phyloP scores from a whole-genome alignment of 2,113 vertebrate genomes.

The Uria aalge region DNA sequence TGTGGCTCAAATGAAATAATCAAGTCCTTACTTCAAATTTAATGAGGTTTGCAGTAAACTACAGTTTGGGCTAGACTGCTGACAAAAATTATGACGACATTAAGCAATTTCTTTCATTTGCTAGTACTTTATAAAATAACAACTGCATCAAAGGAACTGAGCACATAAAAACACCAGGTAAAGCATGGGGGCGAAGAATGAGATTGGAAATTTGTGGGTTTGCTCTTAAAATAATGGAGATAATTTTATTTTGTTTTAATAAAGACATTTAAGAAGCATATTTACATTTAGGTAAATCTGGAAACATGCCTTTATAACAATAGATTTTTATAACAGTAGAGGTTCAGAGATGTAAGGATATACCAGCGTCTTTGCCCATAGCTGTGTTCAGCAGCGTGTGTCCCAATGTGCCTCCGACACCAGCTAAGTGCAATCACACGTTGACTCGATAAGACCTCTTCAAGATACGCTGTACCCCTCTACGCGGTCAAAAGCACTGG shows the following conservation, averaged over 20 bases:
- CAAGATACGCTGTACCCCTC: constrained; percentile 28
- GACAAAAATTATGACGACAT: not conserved
- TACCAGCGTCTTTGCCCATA: constrained; percentile 24
- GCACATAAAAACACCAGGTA: fast-evolving
- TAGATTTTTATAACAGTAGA: constrained; percentile 36
- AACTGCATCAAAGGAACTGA: not conserved
- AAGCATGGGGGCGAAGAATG: not conserved
- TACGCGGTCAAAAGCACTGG: not conserved
- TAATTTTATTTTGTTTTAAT: not conserved
- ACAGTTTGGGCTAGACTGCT: not conserved
- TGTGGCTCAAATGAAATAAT: not conserved
- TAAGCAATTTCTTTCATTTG: not conserved
- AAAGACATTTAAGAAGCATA: not conserved
- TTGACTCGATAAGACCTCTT: constrained; percentile 68
- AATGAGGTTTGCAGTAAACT: not conserved
- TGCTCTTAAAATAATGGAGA: not conserved
- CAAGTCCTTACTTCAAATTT: not conserved
- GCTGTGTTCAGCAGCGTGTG: constrained; percentile 46
- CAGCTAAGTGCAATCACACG: constrained; percentile 67
- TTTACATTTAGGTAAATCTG: constrained; percentile 29
- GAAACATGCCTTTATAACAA: constrained; percentile 38
- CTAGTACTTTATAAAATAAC: not conserved
- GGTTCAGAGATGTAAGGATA: constrained; percentile 39
- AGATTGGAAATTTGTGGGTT: not conserved
- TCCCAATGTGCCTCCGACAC: constrained; percentile 53